A percentile compares a stretch with the other conserved stretches of the same genome.
Evolutionary conservation across 2,888 invertebrate species (phyloP).

Genomic region (Agrilus mali): DNA sequence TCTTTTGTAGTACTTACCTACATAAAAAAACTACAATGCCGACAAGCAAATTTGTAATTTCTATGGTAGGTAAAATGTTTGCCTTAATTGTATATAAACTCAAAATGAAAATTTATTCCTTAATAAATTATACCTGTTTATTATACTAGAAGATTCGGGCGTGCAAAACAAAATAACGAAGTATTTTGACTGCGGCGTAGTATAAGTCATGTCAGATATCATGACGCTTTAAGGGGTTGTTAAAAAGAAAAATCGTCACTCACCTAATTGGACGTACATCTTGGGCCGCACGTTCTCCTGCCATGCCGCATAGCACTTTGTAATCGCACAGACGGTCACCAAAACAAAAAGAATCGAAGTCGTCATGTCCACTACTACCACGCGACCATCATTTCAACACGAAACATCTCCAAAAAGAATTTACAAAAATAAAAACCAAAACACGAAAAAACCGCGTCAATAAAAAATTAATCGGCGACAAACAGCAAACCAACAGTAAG

Average conservation of each 20-base stretch:
- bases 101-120: no score
- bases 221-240: no score
- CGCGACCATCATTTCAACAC: slow-evolving; percentile 10
- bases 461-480: neutral
- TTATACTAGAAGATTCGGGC: no score
- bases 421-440: slow-evolving; percentile 7
- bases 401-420: slow-evolving; percentile 9
- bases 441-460: slow-evolving; percentile 1
- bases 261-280: slow-evolving; percentile 86
- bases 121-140: no score
- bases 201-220: no score
- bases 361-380: slow-evolving; percentile 16
- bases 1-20: no score
- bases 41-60: no score
- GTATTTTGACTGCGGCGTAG: no score
- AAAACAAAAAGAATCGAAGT: slow-evolving; percentile 13
- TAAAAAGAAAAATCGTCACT: slow-evolving; percentile 33
- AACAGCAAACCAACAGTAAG: slow-evolving; percentile 7
- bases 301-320: slow-evolving; percentile 53
- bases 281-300: slow-evolving; percentile 87
- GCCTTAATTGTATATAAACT: no score
- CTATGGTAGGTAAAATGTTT: no score
- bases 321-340: slow-evolving; percentile 41
- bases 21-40: no score
- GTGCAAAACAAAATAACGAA: no score